Conservation (phyloP, 2,888 invertebrate species). For the Bhutanitis thaidina region DNA sequence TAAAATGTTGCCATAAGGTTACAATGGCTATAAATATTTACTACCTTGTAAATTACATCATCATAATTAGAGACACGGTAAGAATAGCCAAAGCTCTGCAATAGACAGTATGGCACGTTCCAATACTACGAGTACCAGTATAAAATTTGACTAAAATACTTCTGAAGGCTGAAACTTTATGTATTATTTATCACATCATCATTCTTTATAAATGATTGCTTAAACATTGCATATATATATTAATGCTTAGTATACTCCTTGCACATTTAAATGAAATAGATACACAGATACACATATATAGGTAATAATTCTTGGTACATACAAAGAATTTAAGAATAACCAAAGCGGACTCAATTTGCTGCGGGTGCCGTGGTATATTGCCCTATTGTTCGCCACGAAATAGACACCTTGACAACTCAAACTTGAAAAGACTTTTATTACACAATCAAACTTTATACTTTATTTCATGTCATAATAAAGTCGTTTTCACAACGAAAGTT, state of each 20-base stretch:
- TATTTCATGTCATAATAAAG: too few relatives aligned
- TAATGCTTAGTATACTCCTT: too few relatives aligned
- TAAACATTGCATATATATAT: not conserved
- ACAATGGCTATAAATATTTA: not conserved
- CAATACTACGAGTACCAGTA: not conserved
- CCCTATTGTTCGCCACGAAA: conserved; percentile 13
- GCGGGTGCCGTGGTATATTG: conserved; percentile 12
- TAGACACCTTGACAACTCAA: conserved; percentile 15
- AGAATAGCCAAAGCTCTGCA: not conserved
- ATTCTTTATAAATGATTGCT: not conserved
- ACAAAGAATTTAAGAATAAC: not conserved
- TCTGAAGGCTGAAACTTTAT: not conserved
- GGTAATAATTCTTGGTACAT: too few relatives aligned
- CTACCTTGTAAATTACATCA: not conserved
- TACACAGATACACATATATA: too few relatives aligned
- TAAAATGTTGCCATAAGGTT: not conserved
- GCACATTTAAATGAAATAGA: too few relatives aligned
- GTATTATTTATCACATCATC: not conserved
- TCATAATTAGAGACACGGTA: not conserved
- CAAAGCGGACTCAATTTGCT: conserved; percentile 8
- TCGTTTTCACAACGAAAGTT: too few relatives aligned
- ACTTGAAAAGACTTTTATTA: conserved; percentile 7
- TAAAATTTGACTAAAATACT: not conserved
- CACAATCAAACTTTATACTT: too few relatives aligned
- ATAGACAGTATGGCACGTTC: not conserved